Conservation (phyloP, 2,113 vertebrate genomes). For the Tachuris rubrigastra region DNA sequence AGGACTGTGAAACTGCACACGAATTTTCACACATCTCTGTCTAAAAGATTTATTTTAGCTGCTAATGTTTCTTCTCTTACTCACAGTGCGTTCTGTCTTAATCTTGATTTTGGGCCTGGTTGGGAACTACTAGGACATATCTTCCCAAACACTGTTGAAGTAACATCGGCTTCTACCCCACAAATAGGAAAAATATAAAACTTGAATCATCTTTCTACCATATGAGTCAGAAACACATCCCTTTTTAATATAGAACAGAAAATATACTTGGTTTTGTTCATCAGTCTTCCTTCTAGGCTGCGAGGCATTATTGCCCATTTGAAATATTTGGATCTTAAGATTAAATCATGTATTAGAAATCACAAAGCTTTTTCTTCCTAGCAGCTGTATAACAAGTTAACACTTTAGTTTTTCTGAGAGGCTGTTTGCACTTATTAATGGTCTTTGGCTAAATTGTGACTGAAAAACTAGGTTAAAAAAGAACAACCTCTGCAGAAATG, state of each 20-base stretch:
- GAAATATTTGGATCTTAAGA: neutral
- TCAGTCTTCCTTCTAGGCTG: neutral
- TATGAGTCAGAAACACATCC: neutral
- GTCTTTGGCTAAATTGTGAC: conserved; percentile 1
- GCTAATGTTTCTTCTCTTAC: neutral
- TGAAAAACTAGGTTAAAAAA: conserved; percentile 39
- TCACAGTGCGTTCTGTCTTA: neutral
- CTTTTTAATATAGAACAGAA: neutral
- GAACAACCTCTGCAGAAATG: neutral
- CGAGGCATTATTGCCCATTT: neutral
- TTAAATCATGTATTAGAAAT: neutral
- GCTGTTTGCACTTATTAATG: conserved; percentile 13
- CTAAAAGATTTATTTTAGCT: neutral
- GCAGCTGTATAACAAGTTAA: conserved; percentile 4
- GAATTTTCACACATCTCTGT: neutral
- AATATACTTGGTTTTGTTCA: neutral
- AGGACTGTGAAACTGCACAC: neutral
- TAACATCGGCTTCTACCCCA: neutral
- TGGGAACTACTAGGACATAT: neutral
- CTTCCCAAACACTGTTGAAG: neutral
- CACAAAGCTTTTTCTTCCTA: conserved; percentile 5
- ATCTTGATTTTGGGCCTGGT: conserved; percentile 8
- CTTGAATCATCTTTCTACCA: neutral
- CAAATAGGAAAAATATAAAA: conserved; percentile 7
- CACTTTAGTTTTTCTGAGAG: neutral